phyloP scores from a whole-genome alignment of 2,797 vertebrate genomes.

The Rousettus madagascariensis region DNA sequence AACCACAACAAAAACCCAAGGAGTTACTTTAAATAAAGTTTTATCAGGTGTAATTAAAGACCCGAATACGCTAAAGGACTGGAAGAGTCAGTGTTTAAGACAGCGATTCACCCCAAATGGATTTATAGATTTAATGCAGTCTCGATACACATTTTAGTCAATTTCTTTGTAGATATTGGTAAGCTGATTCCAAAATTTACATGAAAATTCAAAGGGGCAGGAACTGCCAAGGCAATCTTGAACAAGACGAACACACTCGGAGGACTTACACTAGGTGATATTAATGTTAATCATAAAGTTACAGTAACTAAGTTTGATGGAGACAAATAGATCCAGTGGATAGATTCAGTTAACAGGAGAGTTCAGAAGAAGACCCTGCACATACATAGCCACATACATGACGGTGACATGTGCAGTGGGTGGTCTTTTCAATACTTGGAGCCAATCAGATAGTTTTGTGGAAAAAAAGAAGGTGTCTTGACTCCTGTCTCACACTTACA shows the following conservation, averaged over 20 bases:
- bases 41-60: background rate
- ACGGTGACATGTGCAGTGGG: too few relatives aligned
- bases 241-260: background rate
- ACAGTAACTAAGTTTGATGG: background rate
- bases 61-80: background rate
- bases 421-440: background rate
- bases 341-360: background rate
- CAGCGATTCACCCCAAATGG: background rate
- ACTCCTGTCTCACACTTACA: background rate
- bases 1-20: background rate
- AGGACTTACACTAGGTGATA: background rate
- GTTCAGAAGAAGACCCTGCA: background rate
- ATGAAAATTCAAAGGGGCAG: background rate
- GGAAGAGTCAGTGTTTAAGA: background rate
- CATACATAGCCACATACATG: too few relatives aligned
- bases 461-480: background rate
- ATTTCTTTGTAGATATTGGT: background rate
- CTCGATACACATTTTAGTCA: background rate
- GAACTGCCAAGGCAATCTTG: background rate
- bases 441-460: background rate
- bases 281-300: background rate
- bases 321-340: background rate
- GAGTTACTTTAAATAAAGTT: background rate
- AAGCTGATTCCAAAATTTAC: background rate
- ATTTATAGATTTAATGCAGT: background rate